These are phyloP conservation scores for Acrobasis consociella DNA, from an alignment of 2,888 invertebrate genomes.

Conservation along the genomic window DNA sequence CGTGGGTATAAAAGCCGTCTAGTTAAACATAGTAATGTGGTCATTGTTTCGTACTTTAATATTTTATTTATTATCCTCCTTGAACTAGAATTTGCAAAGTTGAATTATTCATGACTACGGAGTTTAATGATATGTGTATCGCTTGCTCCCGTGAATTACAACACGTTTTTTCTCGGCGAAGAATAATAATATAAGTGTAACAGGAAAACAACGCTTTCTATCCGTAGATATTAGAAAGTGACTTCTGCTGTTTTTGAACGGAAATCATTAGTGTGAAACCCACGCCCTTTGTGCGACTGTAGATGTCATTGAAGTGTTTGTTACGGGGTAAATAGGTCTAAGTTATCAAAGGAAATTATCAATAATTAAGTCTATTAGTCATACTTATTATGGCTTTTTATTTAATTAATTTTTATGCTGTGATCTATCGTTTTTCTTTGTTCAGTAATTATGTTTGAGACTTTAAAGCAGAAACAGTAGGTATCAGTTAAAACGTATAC, in stretches of 20 bases:
- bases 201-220: slow-evolving; percentile 15
- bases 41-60: neutral
- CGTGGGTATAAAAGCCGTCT: neutral
- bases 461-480: too few relatives aligned
- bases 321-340: neutral
- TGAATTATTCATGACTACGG: slow-evolving; percentile 35
- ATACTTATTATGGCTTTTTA: too few relatives aligned
- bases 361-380: too few relatives aligned
- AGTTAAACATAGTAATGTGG: neutral
- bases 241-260: slow-evolving; percentile 3
- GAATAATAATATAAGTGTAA: slow-evolving; percentile 19
- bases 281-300: neutral
- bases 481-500: too few relatives aligned
- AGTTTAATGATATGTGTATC: slow-evolving; percentile 23
- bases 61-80: slow-evolving; percentile 42
- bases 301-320: neutral
- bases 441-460: too few relatives aligned
- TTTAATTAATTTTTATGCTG: too few relatives aligned
- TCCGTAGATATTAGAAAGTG: slow-evolving; percentile 4
- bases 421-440: too few relatives aligned
- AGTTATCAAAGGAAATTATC: too few relatives aligned
- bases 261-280: slow-evolving; percentile 3
- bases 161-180: slow-evolving; percentile 10
- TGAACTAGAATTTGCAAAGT: slow-evolving; percentile 43
- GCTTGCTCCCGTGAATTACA: slow-evolving; percentile 17